These are phyloP conservation scores for Brachyhypopomus occidentalis DNA, from an alignment of 2,113 vertebrate species.

Conservation along the genomic window DNA sequence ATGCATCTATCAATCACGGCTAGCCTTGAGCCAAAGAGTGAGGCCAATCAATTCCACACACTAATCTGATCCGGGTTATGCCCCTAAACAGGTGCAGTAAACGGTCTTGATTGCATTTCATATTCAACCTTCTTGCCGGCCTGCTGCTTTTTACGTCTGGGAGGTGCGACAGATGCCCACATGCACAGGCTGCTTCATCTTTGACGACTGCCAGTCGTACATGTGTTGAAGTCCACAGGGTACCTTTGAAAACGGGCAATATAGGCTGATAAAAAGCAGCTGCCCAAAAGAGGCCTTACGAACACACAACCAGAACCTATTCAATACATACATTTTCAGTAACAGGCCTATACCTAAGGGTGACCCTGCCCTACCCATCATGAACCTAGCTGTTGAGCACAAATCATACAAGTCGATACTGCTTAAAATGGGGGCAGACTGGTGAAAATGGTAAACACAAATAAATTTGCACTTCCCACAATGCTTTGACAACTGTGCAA, in stretches of 20 bases:
- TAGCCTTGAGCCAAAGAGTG: slow-evolving; percentile 35
- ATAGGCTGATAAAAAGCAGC: slow-evolving; percentile 28
- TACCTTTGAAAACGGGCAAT: slow-evolving; percentile 30
- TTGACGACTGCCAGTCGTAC: slow-evolving; percentile 38
- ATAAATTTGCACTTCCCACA: slow-evolving; percentile 25
- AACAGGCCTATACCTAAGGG: neutral
- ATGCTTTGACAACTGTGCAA: slow-evolving; percentile 12
- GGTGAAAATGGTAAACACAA: neutral
- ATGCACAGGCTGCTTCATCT: too few species aligned
- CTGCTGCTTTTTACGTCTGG: slow-evolving; percentile 34
- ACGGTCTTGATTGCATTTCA: slow-evolving; percentile 62
- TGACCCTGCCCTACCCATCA: neutral
- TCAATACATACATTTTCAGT: slow-evolving; percentile 25
- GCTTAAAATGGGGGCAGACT: neutral
- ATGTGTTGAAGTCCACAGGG: slow-evolving; percentile 1
- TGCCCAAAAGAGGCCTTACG: slow-evolving; percentile 10
- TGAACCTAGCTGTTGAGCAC: neutral
- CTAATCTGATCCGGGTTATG: slow-evolving; percentile 53
- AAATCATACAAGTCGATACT: slow-evolving; percentile 18
- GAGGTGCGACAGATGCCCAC: neutral
- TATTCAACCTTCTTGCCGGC: slow-evolving; percentile 49
- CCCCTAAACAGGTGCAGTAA: slow-evolving; percentile 53
- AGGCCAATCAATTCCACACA: slow-evolving; percentile 51
- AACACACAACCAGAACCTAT: neutral
- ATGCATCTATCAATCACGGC: slow-evolving; percentile 46